These are phyloP conservation scores for Chrysomallon squamiferum DNA, from an alignment of 1,140 invertebrate species.

Conservation along the genomic window DNA sequence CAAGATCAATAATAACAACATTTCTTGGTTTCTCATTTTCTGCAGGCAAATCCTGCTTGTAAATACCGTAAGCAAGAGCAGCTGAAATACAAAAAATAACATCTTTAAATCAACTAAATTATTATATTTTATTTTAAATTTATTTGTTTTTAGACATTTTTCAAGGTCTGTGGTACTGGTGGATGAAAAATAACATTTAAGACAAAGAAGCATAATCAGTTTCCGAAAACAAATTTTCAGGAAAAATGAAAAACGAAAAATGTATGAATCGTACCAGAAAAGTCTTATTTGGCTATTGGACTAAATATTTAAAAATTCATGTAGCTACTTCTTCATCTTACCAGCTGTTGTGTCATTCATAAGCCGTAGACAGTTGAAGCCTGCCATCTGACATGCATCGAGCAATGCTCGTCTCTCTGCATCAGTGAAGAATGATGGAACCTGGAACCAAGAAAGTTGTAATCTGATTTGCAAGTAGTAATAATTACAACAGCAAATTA, in stretches of 20 bases:
- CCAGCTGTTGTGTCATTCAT: constrained; percentile 95
- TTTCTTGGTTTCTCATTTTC: constrained; percentile 78
- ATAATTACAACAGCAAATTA: too few species aligned
- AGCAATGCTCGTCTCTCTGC: constrained; percentile 88
- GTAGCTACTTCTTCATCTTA: too few species aligned
- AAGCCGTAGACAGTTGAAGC: constrained; percentile 90
- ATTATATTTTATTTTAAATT: not conserved
- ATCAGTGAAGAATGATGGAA: constrained; percentile 95
- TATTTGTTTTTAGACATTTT: too few species aligned
- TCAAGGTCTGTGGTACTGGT: too few species aligned
- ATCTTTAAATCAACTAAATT: not conserved
- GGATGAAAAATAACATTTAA: too few species aligned
- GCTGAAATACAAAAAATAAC: constrained; percentile 68
- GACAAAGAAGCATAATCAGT: too few species aligned
- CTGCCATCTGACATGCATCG: constrained; percentile 80
- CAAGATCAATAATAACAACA: constrained; percentile 63
- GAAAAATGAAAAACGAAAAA: too few species aligned
- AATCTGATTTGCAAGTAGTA: not conserved
- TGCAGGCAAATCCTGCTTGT: constrained; percentile 91
- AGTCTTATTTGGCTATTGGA: too few species aligned
- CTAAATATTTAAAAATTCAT: too few species aligned
- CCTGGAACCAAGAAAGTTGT: constrained; percentile 57
- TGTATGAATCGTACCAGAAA: too few species aligned
- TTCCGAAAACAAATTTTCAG: too few species aligned
- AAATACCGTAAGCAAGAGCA: constrained; percentile 94